phyloP scores from a whole-genome alignment of 2,888 invertebrate genomes.

The Ochropacha duplaris region DNA sequence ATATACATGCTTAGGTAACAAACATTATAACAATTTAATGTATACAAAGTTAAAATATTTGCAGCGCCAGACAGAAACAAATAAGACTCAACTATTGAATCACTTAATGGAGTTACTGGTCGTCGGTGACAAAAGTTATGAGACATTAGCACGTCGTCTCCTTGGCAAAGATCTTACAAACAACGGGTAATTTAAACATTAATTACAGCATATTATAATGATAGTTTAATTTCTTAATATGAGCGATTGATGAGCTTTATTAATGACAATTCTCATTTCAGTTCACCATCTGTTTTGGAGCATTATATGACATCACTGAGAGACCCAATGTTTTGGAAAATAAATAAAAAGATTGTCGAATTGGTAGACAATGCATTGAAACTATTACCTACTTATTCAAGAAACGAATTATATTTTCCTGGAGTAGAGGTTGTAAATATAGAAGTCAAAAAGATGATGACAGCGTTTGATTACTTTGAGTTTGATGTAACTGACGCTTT shows the following conservation, averaged over 20 bases:
- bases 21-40: constrained; percentile 7
- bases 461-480: constrained; percentile 86
- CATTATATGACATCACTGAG: constrained; percentile 85
- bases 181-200: constrained; percentile 47
- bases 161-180: constrained; percentile 45
- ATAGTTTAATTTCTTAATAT: constrained; percentile 18
- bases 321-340: constrained; percentile 87
- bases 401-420: constrained; percentile 83
- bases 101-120: constrained; percentile 68
- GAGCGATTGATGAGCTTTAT: not conserved
- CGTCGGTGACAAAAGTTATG: constrained; percentile 63
- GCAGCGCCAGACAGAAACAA: constrained; percentile 62
- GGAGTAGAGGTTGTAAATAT: constrained; percentile 85
- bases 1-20: not conserved
- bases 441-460: constrained; percentile 85
- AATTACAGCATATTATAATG: constrained; percentile 21
- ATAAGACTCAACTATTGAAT: constrained; percentile 68
- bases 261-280: constrained; percentile 41
- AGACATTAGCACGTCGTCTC: constrained; percentile 52
- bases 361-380: constrained; percentile 82
- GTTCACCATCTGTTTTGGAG: constrained; percentile 57
- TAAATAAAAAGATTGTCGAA: constrained; percentile 84
- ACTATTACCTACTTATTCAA: constrained; percentile 81
- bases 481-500: constrained; percentile 85
- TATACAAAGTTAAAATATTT: constrained; percentile 40